Percentiles rank a stretch among this genome's conserved stretches.
These are phyloP conservation scores for Clavelina lepadiformis DNA, from an alignment of 23 tunicate genomes.

Conservation along the genomic window DNA sequence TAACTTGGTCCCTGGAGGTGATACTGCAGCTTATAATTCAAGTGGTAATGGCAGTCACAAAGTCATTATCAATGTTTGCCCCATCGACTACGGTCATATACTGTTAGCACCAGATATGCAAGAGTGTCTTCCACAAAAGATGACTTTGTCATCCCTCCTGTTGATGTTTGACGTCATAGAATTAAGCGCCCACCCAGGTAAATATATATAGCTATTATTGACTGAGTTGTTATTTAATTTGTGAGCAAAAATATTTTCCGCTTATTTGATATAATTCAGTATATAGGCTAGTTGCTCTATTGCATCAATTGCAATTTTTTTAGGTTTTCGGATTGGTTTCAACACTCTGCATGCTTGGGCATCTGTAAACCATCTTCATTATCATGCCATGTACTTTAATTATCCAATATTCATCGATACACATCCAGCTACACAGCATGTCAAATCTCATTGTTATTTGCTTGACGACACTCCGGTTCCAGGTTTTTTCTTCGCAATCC, in stretches of 20 bases:
- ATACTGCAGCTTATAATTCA: conserved; percentile 4
- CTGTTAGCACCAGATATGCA: conserved; percentile 45
- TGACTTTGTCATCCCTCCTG: conserved; percentile 53
- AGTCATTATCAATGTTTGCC: conserved; percentile 70
- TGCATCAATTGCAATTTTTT: background rate
- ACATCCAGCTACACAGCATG: conserved; percentile 24
- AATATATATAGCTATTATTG: no score
- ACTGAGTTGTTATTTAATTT: no score
- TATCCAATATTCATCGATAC: conserved; percentile 57
- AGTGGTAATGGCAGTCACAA: background rate
- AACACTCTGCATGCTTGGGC: conserved; percentile 99
- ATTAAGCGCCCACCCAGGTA: conserved; percentile 81
- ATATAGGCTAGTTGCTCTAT: background rate
- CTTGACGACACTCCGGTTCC: conserved; percentile 23
- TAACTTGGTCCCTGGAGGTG: conserved; percentile 13
- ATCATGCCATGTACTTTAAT: conserved; percentile 81
- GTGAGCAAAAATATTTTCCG: no score
- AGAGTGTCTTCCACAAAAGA: conserved; percentile 46
- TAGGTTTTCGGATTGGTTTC: conserved; percentile 83
- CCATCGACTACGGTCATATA: conserved; percentile 84
- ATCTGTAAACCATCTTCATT: conserved; percentile 90
- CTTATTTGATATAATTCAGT: background rate
- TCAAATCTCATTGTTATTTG: conserved; percentile 28
- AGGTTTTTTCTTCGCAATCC: conserved; percentile 49
- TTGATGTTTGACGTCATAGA: conserved; percentile 67